These are phyloP conservation scores for Gasterosteus aculeatus DNA, from an alignment of 2,113 vertebrate species.

Conservation along the genomic window DNA sequence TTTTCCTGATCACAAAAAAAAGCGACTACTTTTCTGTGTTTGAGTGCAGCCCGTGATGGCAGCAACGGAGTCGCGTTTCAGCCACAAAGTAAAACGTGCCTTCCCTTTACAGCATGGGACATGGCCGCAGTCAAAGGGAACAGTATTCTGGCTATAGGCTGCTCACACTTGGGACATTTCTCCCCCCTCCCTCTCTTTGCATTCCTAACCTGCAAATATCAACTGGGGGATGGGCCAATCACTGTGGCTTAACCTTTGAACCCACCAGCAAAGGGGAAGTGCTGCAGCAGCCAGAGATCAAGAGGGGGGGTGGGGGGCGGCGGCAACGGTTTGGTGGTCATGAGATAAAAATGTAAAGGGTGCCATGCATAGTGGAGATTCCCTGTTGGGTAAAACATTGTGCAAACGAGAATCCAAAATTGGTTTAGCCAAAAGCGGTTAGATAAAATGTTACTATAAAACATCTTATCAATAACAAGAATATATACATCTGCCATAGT, in stretches of 20 bases:
- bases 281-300: slow-evolving; percentile 39
- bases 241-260: slow-evolving; percentile 74
- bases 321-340: slow-evolving; percentile 30
- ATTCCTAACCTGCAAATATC: slow-evolving; percentile 68
- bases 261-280: slow-evolving; percentile 69
- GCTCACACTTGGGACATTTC: neutral
- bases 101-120: slow-evolving; percentile 53
- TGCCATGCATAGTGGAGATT: neutral
- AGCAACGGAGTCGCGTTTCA: slow-evolving; percentile 51
- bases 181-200: slow-evolving; percentile 10
- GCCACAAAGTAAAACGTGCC: slow-evolving; percentile 45
- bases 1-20: slow-evolving; percentile 11
- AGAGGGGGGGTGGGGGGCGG: slow-evolving; percentile 36
- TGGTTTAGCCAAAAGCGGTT: neutral
- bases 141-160: slow-evolving; percentile 39
- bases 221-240: slow-evolving; percentile 64
- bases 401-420: neutral
- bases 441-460: slow-evolving; percentile 2
- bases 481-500: neutral
- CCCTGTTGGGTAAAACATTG: neutral
- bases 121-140: slow-evolving; percentile 45
- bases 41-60: slow-evolving; percentile 32
- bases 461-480: neutral
- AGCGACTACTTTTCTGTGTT: slow-evolving; percentile 37
- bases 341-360: neutral